A percentile compares a stretch with the other conserved stretches of the same genome.
Evolutionary conservation across 2,888 invertebrate species (phyloP).

Genomic region (Dermolepida albohirtum): DNA sequence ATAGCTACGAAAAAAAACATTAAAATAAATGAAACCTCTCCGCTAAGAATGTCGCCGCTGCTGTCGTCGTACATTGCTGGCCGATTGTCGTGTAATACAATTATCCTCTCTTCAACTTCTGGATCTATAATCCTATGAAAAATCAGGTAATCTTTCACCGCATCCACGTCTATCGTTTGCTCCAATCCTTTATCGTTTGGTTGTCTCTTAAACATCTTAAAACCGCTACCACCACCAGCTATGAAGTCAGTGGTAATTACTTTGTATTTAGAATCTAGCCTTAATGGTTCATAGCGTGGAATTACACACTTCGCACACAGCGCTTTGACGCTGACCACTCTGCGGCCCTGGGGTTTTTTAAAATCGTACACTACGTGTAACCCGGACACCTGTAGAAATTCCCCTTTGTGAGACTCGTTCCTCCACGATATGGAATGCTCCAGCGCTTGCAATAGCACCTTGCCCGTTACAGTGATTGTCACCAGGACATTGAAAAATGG

Average conservation of each 20-base stretch:
- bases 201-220: background rate
- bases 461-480: slow-evolving; percentile 75
- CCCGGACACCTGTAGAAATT: slow-evolving; percentile 87
- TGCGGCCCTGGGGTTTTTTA: slow-evolving; percentile 68
- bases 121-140: background rate
- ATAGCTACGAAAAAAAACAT: too few relatives aligned
- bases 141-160: background rate
- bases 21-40: too few relatives aligned
- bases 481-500: slow-evolving; percentile 82
- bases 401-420: slow-evolving; percentile 51
- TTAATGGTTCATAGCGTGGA: slow-evolving; percentile 70
- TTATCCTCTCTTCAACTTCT: slow-evolving; percentile 1
- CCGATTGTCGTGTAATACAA: slow-evolving; percentile 4
- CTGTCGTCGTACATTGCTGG: too few relatives aligned
- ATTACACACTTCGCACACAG: slow-evolving; percentile 77
- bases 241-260: slow-evolving; percentile 76
- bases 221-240: slow-evolving; percentile 79
- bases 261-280: slow-evolving; percentile 69
- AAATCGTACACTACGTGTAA: slow-evolving; percentile 78
- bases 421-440: slow-evolving; percentile 49
- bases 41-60: too few relatives aligned
- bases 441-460: slow-evolving; percentile 67
- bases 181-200: too few relatives aligned
- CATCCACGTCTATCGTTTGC: background rate
- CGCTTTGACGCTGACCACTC: slow-evolving; percentile 73